Evolutionary conservation across 2,797 vertebrate genomes (phyloP), one percentile per base, ranked within the genome.

Genomic region (Cossypha heuglini): DNA sequence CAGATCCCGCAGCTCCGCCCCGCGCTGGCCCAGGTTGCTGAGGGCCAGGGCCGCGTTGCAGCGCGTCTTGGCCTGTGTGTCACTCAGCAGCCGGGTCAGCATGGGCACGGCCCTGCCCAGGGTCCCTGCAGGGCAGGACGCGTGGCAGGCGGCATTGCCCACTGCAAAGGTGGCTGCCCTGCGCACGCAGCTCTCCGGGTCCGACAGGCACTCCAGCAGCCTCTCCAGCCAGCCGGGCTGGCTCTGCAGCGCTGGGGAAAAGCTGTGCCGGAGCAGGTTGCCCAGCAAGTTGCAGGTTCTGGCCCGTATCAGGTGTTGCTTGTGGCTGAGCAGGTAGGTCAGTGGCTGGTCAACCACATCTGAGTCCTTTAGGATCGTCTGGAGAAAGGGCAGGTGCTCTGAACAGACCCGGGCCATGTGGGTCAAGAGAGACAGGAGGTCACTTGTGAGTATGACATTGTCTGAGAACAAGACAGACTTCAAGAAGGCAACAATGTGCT

Each of bases 361-460:
- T 0, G 88, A 95, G 52, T 95, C 95, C 16, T 80, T 92, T 46
- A 98, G 79, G 46, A 98, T 91, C 28, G 64, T 97, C 26, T 97
- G 97, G 33, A 98, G 97, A 42, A 98, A 97, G 54, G 92, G 73
- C 75, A 98, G 52, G 38, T 97, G 97, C 14, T 74, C 81, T 1
- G 97, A 90, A 24, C 80, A 58, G 51, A 95, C 93, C 38, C 98
- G 98, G 18, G 98, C 98, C 16, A 98, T 92, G 1, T 98, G 98
- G 48, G 98, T 98, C 92, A 99, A 88, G 55, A 99, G 93, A 42
- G 97, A 98, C 5, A 99, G 97, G 71, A 99, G 98, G 94, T 99
- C 98, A 33, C 97, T 93, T 20, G 92, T 96, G 54, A 99, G 97
- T 15, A 97, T 92, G 45, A 98, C 84, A 24, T 93, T 96, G 61